phyloP scores from a whole-genome alignment of 2,888 invertebrate genomes.

The Folsomia manolachei region DNA sequence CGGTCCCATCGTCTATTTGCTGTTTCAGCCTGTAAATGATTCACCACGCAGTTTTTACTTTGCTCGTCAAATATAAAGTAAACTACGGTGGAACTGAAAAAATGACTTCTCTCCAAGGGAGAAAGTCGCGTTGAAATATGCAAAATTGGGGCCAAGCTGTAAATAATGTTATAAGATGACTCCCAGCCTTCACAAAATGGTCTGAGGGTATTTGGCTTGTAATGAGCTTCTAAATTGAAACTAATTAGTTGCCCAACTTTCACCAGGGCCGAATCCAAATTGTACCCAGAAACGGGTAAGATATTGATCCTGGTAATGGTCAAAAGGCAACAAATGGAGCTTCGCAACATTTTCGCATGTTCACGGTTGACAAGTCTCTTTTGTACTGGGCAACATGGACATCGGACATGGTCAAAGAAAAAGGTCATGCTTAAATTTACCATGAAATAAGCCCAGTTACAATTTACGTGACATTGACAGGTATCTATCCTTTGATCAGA shows the following conservation, averaged over 20 bases:
- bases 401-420: too few species aligned
- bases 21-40: background rate
- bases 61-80: background rate
- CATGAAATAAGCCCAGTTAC: too few species aligned
- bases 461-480: too few species aligned
- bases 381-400: too few species aligned
- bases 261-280: too few species aligned
- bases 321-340: too few species aligned
- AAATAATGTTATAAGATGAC: background rate
- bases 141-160: background rate
- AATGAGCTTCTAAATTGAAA: background rate
- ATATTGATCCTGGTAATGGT: too few species aligned
- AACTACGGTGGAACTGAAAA: background rate
- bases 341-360: too few species aligned
- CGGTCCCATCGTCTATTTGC: background rate
- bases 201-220: background rate
- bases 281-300: too few species aligned
- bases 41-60: background rate
- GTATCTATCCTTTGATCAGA: too few species aligned
- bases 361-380: too few species aligned
- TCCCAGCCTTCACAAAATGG: background rate
- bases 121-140: background rate
- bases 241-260: background rate
- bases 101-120: background rate
- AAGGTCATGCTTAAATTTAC: too few species aligned